A percentile compares a stretch with the other conserved stretches of the same genome.
These are phyloP conservation scores for Coendou prehensilis DNA, from an alignment of 2,797 vertebrate species.

Conservation along the genomic window DNA sequence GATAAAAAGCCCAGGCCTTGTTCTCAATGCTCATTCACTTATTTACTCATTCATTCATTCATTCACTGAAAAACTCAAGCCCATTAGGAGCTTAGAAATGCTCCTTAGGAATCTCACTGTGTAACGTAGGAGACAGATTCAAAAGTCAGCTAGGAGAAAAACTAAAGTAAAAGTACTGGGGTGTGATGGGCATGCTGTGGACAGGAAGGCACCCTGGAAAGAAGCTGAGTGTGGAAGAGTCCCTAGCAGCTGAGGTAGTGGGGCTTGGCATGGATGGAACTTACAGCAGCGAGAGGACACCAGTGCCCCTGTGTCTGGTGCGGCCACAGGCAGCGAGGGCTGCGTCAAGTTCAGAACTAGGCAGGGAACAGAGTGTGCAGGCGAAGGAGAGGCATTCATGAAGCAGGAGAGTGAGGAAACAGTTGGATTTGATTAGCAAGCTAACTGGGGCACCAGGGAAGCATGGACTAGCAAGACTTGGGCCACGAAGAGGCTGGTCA, in stretches of 20 bases:
- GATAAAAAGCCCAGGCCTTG: not conserved
- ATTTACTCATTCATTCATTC: not conserved
- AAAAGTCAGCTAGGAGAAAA: not conserved
- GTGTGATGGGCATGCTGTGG: not conserved
- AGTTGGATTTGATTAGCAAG: not conserved
- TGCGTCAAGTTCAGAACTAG: not conserved
- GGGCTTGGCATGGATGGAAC: not conserved
- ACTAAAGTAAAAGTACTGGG: not conserved
- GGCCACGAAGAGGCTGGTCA: not conserved
- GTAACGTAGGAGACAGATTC: slow-evolving; percentile 3
- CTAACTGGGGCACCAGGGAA: not conserved
- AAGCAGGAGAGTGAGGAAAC: not conserved
- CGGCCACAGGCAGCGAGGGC: not conserved
- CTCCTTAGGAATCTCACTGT: not conserved
- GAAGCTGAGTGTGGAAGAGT: not conserved
- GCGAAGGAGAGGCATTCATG: not conserved
- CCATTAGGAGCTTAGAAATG: not conserved
- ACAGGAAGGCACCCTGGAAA: not conserved
- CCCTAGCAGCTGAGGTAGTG: not conserved
- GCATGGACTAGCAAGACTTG: not conserved
- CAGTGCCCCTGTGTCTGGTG: rapidly evolving
- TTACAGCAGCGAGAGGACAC: not conserved
- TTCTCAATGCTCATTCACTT: not conserved
- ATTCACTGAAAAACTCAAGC: not conserved
- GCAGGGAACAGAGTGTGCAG: rapidly evolving